Conservation (phyloP, 2,888 invertebrate genomes). For the Drosophila mayaguana region DNA sequence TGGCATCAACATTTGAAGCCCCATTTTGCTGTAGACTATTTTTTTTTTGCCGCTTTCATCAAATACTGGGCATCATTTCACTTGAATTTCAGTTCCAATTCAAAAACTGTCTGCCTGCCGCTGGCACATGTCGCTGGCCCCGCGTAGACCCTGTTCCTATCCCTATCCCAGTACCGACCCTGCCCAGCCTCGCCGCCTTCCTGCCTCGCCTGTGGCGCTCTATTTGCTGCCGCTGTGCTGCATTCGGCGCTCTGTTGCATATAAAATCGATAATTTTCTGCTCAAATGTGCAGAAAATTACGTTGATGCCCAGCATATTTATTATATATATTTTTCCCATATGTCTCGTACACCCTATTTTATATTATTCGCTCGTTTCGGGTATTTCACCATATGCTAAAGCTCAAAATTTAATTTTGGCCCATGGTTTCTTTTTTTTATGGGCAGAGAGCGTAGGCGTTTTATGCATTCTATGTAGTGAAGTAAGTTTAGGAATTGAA, state of each 20-base stretch:
- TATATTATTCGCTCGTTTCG: not conserved
- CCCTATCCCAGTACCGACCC: no score
- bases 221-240: constrained; percentile 64
- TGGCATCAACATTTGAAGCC: constrained; percentile 29
- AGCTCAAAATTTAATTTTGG: constrained; percentile 9
- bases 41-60: constrained; percentile 36
- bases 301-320: constrained; percentile 59
- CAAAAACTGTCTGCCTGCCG: constrained; percentile 32
- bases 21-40: constrained; percentile 33
- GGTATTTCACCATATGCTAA: constrained; percentile 28
- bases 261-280: constrained; percentile 80
- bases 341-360: constrained; percentile 1
- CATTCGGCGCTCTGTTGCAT: constrained; percentile 62
- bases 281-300: constrained; percentile 82
- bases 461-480: not conserved
- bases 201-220: constrained; percentile 30
- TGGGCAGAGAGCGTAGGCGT: not conserved
- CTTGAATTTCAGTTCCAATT: constrained; percentile 51
- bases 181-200: not conserved
- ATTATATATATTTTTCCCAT: constrained; percentile 20
- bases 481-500: not conserved
- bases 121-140: constrained; percentile 6
- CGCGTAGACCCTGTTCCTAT: not conserved
- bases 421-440: not conserved
- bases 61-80: constrained; percentile 61